Evolutionary conservation across 92 coral and sea anemone genomes (phyloP).

Genomic region (Phymanthus crucifer): DNA sequence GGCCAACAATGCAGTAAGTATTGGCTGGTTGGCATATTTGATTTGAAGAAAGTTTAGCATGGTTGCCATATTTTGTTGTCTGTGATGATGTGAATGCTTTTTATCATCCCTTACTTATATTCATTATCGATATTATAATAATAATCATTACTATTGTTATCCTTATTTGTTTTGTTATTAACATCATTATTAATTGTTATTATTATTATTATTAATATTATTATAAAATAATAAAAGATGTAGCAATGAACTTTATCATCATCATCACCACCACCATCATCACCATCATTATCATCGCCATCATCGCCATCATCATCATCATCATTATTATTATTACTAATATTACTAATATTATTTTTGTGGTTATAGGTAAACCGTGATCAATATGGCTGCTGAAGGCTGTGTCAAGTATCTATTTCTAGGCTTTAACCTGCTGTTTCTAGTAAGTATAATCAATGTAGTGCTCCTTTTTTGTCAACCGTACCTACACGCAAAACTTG

Average conservation of each 20-base stretch:
- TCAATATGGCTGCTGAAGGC: conserved; percentile 50
- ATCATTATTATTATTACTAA: not conserved
- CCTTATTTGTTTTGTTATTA: no score
- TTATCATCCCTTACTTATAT: no score
- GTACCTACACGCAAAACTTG: no score
- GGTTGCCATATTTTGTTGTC: no score
- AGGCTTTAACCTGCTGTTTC: conserved; percentile 63
- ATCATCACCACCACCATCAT: not conserved
- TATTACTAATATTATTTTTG: not conserved
- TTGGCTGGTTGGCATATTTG: no score
- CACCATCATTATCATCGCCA: not conserved
- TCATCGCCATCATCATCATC: not conserved
- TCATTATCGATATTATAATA: no score
- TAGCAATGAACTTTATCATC: not conserved
- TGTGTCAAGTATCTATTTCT: conserved; percentile 47
- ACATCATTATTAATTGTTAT: no score
- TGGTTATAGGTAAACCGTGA: not conserved
- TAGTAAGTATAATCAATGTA: conserved; percentile 48
- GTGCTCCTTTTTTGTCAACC: not conserved
- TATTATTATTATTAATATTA: no score
- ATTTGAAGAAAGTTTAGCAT: no score
- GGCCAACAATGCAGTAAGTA: no score
- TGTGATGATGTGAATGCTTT: no score
- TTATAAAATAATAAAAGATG: not conserved
- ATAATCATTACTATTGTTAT: no score